phyloP scores from a whole-genome alignment of 2,113 vertebrate genomes.

The Gallinago undulata region DNA sequence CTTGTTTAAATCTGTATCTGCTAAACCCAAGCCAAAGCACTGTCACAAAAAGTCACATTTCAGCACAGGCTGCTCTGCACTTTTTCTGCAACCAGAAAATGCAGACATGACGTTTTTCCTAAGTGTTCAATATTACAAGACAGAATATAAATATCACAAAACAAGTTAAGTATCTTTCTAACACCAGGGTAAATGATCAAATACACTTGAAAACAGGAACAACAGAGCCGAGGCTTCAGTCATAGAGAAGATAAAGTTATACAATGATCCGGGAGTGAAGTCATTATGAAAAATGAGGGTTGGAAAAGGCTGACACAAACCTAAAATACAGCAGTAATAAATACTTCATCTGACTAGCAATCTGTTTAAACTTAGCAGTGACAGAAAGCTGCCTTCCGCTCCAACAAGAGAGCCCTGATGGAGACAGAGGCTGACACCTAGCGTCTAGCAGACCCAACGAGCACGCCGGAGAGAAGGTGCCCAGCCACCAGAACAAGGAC shows the following conservation, averaged over 20 bases:
- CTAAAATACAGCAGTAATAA: conserved; percentile 76
- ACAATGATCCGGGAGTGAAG: conserved; percentile 65
- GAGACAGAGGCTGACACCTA: conserved; percentile 75
- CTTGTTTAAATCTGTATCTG: conserved; percentile 44
- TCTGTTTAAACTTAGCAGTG: conserved; percentile 69
- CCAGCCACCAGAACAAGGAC: neutral
- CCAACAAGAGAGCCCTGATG: neutral
- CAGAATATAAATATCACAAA: conserved; percentile 71
- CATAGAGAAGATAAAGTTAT: conserved; percentile 71
- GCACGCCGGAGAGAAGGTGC: neutral
- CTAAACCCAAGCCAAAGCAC: conserved; percentile 43
- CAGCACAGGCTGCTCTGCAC: conserved; percentile 53
- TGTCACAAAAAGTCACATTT: conserved; percentile 43
- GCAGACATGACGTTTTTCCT: conserved; percentile 67
- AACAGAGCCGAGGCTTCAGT: conserved; percentile 63
- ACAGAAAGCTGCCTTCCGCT: conserved; percentile 63
- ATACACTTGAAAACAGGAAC: conserved; percentile 68
- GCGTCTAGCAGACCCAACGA: conserved; percentile 40
- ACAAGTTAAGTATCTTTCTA: conserved; percentile 70
- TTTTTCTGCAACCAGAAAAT: conserved; percentile 59
- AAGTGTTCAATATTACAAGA: conserved; percentile 64
- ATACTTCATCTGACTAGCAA: conserved; percentile 71
- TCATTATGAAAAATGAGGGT: conserved; percentile 73
- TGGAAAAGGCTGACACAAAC: conserved; percentile 73
- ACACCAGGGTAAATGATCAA: conserved; percentile 71